Base-by-base conservation (phyloP, 2,797 vertebrate genomes). In the Eurystomus glaucurus region DNA sequence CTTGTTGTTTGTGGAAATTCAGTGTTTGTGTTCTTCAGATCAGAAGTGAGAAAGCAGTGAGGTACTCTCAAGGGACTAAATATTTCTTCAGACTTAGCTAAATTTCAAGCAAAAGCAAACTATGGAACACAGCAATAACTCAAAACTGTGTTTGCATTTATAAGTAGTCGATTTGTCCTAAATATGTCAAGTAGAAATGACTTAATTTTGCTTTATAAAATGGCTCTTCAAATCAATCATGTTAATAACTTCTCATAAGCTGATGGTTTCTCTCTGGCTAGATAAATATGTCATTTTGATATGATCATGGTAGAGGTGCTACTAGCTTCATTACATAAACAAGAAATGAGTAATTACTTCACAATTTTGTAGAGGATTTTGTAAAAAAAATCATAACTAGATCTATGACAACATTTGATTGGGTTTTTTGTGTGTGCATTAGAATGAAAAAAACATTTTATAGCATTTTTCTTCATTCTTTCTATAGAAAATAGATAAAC, bases 161-260 rank as follows among this genome's bases (percentile, higher is more conserved):
- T 84, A 90, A 89, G 21, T 6, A 31, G 45, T 46, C 93, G 68
- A 86, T 90, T 90, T 92, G 57, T 84, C 78, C 93, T 88, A 85
- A 94, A 91, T 88, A 85, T 0, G 19, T 46, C 57, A 88, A 78
- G 41, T 9, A 81, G 31, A 84, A 97, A 94, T 69, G 61, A 83
- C 65, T 88, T 55, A 78, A 62, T 81, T 88, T 95, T 91, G 6
- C 77, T 77, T 85, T 80, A 54, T 81, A 90, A 88, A 93, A 95
- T 50, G 71, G 12, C 21, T 81, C 45, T 90, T 93, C 50, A 68
- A 54, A 88, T 89, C 60, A 74, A 26, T 95, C 72, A 35, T 43
- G 25, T 65, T 83, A 88, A 93, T 91, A 85, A 26, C 50, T 58
- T 87, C 37, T 85, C 41, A 57, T 71, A 80, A 76, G 11, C 3